Evolutionary conservation across 2,113 vertebrate genomes (phyloP), one percentile per base, ranked within the genome.

Genomic region (Neopipo cinnamomea): DNA sequence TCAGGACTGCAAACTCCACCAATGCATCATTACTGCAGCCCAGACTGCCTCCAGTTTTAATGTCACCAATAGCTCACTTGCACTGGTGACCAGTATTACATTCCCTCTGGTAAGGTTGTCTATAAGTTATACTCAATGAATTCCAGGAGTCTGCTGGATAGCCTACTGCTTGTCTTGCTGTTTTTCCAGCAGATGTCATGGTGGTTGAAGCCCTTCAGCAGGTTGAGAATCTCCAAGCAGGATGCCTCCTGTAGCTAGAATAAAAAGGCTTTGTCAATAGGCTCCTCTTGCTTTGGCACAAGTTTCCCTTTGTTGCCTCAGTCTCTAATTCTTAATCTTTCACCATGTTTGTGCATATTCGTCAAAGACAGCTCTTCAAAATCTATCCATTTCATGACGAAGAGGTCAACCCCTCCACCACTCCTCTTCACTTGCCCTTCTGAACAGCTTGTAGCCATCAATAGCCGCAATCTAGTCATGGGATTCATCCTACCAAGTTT

Each of bases 351-450:
- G 9, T 31, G 27, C 27, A 5, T 37, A 10, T 37, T 47, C 42
- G 37, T 47, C 42, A 49, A 55, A 59, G 42, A 11, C 56, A 47
- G 33, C 10, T 75, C 42, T 37, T 47, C 55, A 59, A 27, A 59
- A 28, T 46, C 24, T 28, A 47, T 10, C 25, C 6, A 37, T 33
- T 61, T 76, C 28, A 39, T 39, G n/a, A 39, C 6, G 9, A 13
- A 59, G 25, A 59, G 8, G 25, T n/a, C 19, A 47, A 37, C 8
- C 0, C 8, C 5, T 47, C 33, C 0, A 1, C 30, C 14, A 2
- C 18, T 42, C 30, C 28, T 52, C 28, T 52, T 42, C 2, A 1
- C 18, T 6, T 63, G 21, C 41, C 50, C 33, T 55, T 63, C 37
- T 63, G 23, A 50, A 39, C 9, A 50, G 30, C 22, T 15, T 50